Percentiles rank a stretch among this genome's conserved stretches.
Conservation (phyloP, 2,888 invertebrate species). For the Troides aeacus region DNA sequence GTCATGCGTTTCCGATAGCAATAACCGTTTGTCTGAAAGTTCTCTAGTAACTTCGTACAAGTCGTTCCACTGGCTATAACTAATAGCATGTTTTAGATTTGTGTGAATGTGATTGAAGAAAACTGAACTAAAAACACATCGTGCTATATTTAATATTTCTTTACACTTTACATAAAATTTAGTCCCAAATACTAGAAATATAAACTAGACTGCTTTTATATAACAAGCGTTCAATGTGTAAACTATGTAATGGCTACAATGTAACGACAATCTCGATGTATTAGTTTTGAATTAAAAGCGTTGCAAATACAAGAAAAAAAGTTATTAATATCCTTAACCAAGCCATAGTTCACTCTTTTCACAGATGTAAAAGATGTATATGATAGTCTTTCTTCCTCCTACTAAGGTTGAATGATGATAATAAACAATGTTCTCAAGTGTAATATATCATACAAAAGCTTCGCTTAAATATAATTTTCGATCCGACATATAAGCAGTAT, state of each 20-base stretch:
- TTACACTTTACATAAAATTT: no score
- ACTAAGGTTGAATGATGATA: constrained; percentile 7
- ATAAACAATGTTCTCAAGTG: constrained; percentile 18
- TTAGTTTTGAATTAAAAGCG: no score
- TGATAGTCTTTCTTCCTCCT: constrained; percentile 9
- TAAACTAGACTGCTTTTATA: no score
- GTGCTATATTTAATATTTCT: no score
- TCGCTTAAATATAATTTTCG: constrained; percentile 35
- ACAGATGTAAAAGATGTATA: constrained; percentile 1
- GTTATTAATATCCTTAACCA: no score
- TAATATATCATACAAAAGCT: constrained; percentile 31
- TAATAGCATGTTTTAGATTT: neutral
- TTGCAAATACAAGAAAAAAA: no score
- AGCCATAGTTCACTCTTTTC: no score
- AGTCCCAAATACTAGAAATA: no score
- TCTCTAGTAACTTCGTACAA: constrained; percentile 16
- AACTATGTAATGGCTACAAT: no score
- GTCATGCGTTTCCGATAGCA: constrained; percentile 28
- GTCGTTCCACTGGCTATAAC: constrained; percentile 11
- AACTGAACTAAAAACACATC: no score
- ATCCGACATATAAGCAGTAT: constrained; percentile 36
- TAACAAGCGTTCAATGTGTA: no score
- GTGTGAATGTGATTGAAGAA: neutral
- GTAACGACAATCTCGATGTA: no score
- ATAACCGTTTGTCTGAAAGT: constrained; percentile 29